Base-by-base conservation (phyloP, 2,113 vertebrate species). In the Sitta europaea region DNA sequence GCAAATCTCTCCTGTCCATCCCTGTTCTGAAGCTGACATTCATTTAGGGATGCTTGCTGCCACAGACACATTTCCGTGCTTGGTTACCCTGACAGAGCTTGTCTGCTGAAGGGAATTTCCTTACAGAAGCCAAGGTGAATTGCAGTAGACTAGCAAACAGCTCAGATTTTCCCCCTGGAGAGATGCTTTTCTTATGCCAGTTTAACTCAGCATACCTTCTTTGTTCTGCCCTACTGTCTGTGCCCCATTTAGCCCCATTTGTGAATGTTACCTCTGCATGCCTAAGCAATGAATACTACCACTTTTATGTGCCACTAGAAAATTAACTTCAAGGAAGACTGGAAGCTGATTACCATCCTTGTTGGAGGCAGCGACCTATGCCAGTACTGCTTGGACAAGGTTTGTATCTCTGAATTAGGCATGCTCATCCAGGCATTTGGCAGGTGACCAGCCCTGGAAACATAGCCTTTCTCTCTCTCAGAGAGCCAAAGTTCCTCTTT, bases 281-380 rank as follows among this genome's bases (percentile, higher is more conserved):
- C 79, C 77, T 77, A 59, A 92, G 47, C 63, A 82, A 68, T 25
- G 25, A 66, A 54, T 55, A 38, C 54, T 82, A 53, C 36, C 53
- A 76, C 77, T 94, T 96, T 96, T 92, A 68, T 96, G 38, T 86
- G n/a, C 88, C 74, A 23, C 75, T 73, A 99, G 99, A 86, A 97
- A 13, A 98, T 99, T 80, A 96, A 99, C 95, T 98, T 99, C 94
- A 76, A 98, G 65, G 97, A 98, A 16, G 99, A 99, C 92, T 99
- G 99, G 99, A 99, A 99, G 97, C 95, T 99, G 96, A 98, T 99
- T 96, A 99, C 99, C 8, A 82, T 99, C 86, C 98, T 99, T 43
- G 95, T 99, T 53, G 99, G 99, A 92, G 97, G 96, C 92, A 99
- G 98, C 3, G 99, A 99, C 97, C 95, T 99, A 71, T 99, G 99